Evolutionary conservation across 2,113 vertebrate genomes (phyloP).

Genomic region (Plectropomus leopardus): DNA sequence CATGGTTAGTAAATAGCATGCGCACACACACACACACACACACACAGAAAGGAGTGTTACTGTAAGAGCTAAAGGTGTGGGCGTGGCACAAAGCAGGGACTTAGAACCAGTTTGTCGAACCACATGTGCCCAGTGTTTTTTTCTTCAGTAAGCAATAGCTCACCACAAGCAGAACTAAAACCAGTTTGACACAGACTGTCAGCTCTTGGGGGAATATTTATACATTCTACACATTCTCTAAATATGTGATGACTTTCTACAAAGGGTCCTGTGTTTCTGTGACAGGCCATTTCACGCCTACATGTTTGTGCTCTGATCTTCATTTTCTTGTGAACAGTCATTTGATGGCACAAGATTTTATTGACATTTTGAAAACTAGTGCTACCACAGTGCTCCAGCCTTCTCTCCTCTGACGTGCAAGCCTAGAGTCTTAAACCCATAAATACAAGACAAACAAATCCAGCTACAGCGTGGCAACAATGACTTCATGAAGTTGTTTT

Average conservation of each 20-base stretch:
- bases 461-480: not conserved
- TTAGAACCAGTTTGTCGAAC: conserved; percentile 64
- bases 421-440: too few species aligned
- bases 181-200: conserved; percentile 16
- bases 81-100: conserved; percentile 36
- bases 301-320: not conserved
- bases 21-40: conserved; percentile 1
- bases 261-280: conserved; percentile 21
- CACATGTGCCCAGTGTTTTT: not conserved
- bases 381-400: not conserved
- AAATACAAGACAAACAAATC: too few species aligned
- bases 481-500: not conserved
- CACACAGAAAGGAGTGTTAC: conserved; percentile 1
- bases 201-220: not conserved
- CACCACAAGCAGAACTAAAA: conserved; percentile 15
- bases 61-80: conserved; percentile 26
- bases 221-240: not conserved
- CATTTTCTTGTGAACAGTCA: conserved; percentile 1
- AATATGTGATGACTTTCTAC: not conserved
- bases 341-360: not conserved
- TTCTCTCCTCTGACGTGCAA: too few species aligned
- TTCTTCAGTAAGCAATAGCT: not conserved
- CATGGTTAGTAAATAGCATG: conserved; percentile 6
- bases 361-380: not conserved
- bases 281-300: not conserved